Conservation (phyloP, 2,113 vertebrate species). For the Coregonus clupeaformis region DNA sequence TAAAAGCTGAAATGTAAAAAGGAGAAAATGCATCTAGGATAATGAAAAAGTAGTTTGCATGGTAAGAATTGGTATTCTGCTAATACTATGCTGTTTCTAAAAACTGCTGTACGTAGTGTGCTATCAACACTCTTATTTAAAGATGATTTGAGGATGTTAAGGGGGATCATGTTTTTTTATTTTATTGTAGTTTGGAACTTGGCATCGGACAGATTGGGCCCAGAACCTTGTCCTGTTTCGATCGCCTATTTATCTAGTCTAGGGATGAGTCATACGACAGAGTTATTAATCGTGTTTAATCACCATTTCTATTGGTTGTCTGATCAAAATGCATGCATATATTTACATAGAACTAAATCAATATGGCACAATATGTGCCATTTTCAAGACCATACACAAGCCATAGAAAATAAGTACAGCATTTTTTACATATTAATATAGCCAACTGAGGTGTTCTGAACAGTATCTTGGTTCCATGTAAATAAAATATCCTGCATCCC, state of each 20-base stretch:
- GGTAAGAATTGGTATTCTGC: conserved; percentile 53
- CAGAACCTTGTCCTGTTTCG: conserved; percentile 24
- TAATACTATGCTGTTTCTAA: conserved; percentile 42
- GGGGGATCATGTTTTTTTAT: conserved; percentile 51
- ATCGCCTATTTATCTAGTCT: conserved; percentile 56
- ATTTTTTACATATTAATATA: not conserved
- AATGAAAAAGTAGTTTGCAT: conserved; percentile 52
- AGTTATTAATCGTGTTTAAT: too few species aligned
- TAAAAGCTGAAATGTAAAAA: conserved; percentile 44
- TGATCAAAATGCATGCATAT: not conserved
- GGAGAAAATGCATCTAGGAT: conserved; percentile 37
- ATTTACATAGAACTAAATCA: conserved; percentile 36
- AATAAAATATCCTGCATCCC: too few species aligned
- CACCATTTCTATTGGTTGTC: too few species aligned
- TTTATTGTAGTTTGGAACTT: conserved; percentile 38
- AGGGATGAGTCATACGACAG: conserved; percentile 52
- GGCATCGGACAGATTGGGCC: conserved; percentile 31
- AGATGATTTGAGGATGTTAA: conserved; percentile 41
- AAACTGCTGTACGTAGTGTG: conserved; percentile 49
- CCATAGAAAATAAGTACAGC: conserved; percentile 26
- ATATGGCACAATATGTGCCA: not conserved
- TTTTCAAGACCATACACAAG: conserved; percentile 33
- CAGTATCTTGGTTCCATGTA: too few species aligned
- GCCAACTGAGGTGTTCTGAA: conserved; percentile 19
- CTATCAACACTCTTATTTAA: conserved; percentile 29